Conservation (phyloP, 2,888 invertebrate species). For the Meandrusa payeni region DNA sequence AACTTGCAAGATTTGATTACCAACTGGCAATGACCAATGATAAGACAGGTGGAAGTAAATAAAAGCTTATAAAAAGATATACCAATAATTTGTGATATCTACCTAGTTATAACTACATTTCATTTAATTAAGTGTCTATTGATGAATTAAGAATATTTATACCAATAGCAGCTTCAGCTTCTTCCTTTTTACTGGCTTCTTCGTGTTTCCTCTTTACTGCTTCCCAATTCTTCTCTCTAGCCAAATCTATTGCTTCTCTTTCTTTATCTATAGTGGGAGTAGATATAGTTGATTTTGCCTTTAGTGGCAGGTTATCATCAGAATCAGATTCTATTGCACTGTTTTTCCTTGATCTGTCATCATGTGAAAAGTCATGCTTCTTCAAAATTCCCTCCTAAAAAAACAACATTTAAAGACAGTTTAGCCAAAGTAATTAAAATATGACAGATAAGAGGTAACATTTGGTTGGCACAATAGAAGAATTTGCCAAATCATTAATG, state of each 20-base stretch:
- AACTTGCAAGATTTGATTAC: no score
- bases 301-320: conserved; percentile 70
- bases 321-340: conserved; percentile 72
- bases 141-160: conserved; percentile 24
- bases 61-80: no score
- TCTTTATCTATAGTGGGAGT: conserved; percentile 67
- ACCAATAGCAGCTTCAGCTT: conserved; percentile 73
- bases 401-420: conserved; percentile 1
- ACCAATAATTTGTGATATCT: no score
- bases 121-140: no score
- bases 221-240: conserved; percentile 78
- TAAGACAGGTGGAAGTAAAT: no score
- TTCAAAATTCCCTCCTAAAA: conserved; percentile 68
- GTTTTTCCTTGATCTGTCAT: conserved; percentile 63
- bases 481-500: no score
- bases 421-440: no score
- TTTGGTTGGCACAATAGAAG: no score
- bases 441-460: no score
- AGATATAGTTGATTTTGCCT: conserved; percentile 55
- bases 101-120: no score
- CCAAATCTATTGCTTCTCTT: conserved; percentile 75
- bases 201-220: conserved; percentile 78
- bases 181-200: conserved; percentile 74
- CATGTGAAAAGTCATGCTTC: conserved; percentile 61
- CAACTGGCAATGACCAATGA: no score